These are phyloP conservation scores for Beroe ovata DNA, from an alignment of 37 sponge, comb jelly and placozoan genomes.

Conservation along the genomic window DNA sequence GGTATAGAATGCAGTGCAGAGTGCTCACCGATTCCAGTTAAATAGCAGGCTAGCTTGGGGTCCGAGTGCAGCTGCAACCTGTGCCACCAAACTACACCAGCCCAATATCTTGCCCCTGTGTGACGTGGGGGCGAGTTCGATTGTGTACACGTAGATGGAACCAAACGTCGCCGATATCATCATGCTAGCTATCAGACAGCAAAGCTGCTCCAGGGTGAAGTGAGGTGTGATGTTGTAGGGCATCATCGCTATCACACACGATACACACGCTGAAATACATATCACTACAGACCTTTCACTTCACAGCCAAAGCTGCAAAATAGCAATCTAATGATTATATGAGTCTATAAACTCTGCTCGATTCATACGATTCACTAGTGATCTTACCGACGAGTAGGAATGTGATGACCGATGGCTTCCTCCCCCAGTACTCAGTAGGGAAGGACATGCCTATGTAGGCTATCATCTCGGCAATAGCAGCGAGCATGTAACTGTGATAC, in stretches of 20 bases:
- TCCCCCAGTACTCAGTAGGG: background rate
- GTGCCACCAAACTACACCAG: background rate
- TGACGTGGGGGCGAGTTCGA: constrained; percentile 34
- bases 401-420: background rate
- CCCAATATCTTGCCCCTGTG: constrained; percentile 22
- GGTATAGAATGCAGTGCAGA: too few relatives aligned
- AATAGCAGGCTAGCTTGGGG: constrained; percentile 36
- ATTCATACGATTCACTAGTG: background rate
- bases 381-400: background rate
- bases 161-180: constrained; percentile 1
- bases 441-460: background rate
- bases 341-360: background rate
- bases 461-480: background rate
- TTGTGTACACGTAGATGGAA: constrained; percentile 27
- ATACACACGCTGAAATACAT: constrained; percentile 12
- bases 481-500: background rate
- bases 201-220: constrained; percentile 20
- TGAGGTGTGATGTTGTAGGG: background rate
- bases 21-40: constrained; percentile 5
- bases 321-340: too few relatives aligned
- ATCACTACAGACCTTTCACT: too few relatives aligned
- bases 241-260: constrained; percentile 28
- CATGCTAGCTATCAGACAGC: constrained; percentile 38
- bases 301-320: too few relatives aligned
- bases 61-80: background rate